Conservation (phyloP, 2,888 invertebrate genomes). For the Oxytorus armatus region DNA sequence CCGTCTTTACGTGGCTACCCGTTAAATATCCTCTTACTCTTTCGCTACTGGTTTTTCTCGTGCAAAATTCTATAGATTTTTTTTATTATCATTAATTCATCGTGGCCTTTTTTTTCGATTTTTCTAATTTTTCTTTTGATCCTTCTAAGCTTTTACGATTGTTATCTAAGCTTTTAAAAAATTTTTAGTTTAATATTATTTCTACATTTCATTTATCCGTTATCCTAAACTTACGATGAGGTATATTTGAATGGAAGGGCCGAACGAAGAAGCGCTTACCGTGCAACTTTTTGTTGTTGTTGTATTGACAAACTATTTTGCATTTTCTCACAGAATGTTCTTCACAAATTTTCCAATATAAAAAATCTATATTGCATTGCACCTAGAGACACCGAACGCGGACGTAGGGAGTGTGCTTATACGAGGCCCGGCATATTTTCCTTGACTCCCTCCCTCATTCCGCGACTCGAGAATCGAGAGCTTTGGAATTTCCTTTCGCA, state of each 20-base stretch:
- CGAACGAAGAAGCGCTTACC: background rate
- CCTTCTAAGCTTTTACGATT: slow-evolving; percentile 1
- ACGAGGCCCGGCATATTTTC: slow-evolving; percentile 52
- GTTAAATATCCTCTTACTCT: slow-evolving; percentile 31
- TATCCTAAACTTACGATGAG: background rate
- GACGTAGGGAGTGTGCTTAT: slow-evolving; percentile 8
- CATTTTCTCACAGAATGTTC: slow-evolving; percentile 8
- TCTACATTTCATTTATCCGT: background rate
- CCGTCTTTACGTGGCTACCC: background rate
- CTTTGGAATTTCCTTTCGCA: slow-evolving; percentile 61
- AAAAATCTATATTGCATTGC: slow-evolving; percentile 40
- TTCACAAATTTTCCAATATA: slow-evolving; percentile 54
- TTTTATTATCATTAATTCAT: too few relatives aligned
- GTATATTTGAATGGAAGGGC: background rate
- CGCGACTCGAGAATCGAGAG: slow-evolving; percentile 36
- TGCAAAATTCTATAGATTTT: too few relatives aligned
- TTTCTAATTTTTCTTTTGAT: background rate
- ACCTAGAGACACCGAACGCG: background rate
- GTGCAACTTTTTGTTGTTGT: slow-evolving; percentile 9
- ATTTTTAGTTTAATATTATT: background rate
- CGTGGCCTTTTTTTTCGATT: too few relatives aligned
- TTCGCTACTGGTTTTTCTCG: background rate
- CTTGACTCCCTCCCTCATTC: slow-evolving; percentile 15
- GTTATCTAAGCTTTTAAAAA: slow-evolving; percentile 3
- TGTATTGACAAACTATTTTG: slow-evolving; percentile 2